phyloP scores from a whole-genome alignment of 2,797 vertebrate genomes.

The Propithecus perrieri region DNA sequence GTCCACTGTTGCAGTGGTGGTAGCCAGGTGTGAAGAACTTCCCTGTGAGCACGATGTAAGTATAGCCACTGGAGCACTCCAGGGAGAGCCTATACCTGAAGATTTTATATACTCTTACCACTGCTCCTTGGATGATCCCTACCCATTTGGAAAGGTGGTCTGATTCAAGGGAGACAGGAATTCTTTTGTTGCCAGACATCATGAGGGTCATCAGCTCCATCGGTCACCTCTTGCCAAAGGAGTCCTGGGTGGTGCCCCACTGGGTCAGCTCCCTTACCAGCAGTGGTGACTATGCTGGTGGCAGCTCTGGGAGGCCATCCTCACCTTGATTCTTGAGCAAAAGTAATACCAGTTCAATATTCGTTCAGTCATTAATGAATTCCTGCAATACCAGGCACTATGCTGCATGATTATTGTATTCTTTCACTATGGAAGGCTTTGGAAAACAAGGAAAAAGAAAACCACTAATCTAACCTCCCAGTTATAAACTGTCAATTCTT shows the following conservation, averaged over 20 bases:
- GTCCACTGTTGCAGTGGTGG: conserved; percentile 92
- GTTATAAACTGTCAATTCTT: background rate
- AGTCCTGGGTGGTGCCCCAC: rapidly evolving
- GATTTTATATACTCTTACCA: conserved; percentile 86
- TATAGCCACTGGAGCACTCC: conserved; percentile 91
- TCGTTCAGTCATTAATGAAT: background rate
- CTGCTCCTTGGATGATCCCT: background rate
- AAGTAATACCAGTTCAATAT: background rate
- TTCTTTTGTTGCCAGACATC: background rate
- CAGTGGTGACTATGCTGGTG: background rate
- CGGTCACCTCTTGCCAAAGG: background rate
- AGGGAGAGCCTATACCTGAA: conserved; percentile 90
- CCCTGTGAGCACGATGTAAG: conserved; percentile 89
- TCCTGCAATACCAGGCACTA: background rate
- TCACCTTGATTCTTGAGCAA: background rate
- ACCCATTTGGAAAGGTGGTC: background rate
- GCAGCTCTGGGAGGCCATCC: background rate
- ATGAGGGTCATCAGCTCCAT: background rate
- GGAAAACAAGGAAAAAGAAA: background rate
- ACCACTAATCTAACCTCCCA: background rate
- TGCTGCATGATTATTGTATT: background rate
- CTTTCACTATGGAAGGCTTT: background rate
- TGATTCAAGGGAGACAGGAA: background rate
- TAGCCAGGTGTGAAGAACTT: conserved; percentile 89
- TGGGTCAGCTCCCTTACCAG: background rate